A percentile compares a stretch with the other conserved stretches of the same genome.
Evolutionary conservation across 2,888 invertebrate genomes (phyloP).

Genomic region (Villa cingulata): DNA sequence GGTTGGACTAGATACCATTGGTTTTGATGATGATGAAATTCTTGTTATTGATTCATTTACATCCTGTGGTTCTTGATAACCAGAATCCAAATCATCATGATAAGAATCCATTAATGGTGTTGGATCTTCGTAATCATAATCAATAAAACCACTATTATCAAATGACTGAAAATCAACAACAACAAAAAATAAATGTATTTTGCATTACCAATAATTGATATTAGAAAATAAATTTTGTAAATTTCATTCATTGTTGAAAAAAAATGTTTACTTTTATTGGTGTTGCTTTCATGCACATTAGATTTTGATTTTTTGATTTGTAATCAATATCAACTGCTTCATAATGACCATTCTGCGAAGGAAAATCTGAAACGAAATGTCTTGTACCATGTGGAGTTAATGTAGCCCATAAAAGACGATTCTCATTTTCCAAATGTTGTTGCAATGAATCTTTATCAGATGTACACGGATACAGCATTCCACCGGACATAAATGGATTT

Average conservation of each 20-base stretch:
- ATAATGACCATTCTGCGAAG: conserved; percentile 51
- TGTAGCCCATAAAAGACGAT: conserved; percentile 68
- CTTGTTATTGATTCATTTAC: conserved; percentile 30
- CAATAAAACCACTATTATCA: conserved; percentile 64
- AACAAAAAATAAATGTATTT: background rate
- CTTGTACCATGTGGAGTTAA: conserved; percentile 68
- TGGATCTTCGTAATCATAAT: conserved; percentile 70
- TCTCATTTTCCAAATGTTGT: conserved; percentile 44
- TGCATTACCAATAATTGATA: too few species aligned
- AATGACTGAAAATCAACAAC: conserved; percentile 33
- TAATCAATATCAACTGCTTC: conserved; percentile 57
- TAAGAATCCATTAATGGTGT: conserved; percentile 62
- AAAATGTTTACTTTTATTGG: conserved; percentile 26
- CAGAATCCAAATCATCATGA: conserved; percentile 45
- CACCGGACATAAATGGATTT: conserved; percentile 38
- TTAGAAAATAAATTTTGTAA: background rate
- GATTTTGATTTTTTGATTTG: conserved; percentile 24
- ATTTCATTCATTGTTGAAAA: background rate
- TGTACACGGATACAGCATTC: conserved; percentile 44
- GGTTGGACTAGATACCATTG: conserved; percentile 65
- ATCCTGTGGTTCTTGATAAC: conserved; percentile 38
- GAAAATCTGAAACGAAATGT: conserved; percentile 56
- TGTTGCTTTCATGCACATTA: conserved; percentile 25
- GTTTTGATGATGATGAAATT: conserved; percentile 39
- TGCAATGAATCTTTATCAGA: conserved; percentile 36